phyloP scores from a whole-genome alignment of 2,888 invertebrate species.

The Drosophila histrio region DNA sequence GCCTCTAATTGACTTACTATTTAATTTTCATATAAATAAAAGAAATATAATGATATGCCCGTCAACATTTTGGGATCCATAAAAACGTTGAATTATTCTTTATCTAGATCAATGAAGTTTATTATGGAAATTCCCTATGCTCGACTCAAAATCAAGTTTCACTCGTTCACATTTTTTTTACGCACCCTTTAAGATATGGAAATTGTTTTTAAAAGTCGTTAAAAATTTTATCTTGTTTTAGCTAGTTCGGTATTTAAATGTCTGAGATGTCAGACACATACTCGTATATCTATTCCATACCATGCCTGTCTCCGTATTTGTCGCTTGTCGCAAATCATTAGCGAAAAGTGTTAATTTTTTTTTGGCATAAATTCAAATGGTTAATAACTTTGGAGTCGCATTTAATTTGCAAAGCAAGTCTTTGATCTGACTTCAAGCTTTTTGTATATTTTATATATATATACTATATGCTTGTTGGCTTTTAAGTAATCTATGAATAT shows the following conservation, averaged over 20 bases:
- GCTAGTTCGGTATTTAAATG: slow-evolving; percentile 22
- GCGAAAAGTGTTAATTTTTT: slow-evolving; percentile 67
- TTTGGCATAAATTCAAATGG: slow-evolving; percentile 62
- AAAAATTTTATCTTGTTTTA: slow-evolving; percentile 24
- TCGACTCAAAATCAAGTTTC: slow-evolving; percentile 42
- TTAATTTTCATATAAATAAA: slow-evolving; percentile 69
- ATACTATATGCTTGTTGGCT: neutral
- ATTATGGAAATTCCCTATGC: slow-evolving; percentile 35
- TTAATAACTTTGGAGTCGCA: slow-evolving; percentile 30
- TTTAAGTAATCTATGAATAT: neutral
- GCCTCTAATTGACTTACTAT: slow-evolving; percentile 71
- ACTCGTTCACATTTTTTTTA: slow-evolving; percentile 15
- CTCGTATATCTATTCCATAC: slow-evolving; percentile 10
- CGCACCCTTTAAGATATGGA: slow-evolving; percentile 24
- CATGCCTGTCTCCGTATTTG: slow-evolving; percentile 31
- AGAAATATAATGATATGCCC: slow-evolving; percentile 29
- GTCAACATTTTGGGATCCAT: slow-evolving; percentile 47
- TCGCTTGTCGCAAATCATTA: slow-evolving; percentile 60
- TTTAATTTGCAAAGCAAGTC: slow-evolving; percentile 43
- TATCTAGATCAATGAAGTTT: slow-evolving; percentile 55
- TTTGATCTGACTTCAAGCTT: slow-evolving; percentile 1
- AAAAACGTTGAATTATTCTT: slow-evolving; percentile 44
- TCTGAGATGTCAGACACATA: slow-evolving; percentile 15
- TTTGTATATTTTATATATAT: neutral
- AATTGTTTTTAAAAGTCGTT: slow-evolving; percentile 20